Base-by-base conservation (phyloP, 2,888 invertebrate species). In the Andricus curvator region DNA sequence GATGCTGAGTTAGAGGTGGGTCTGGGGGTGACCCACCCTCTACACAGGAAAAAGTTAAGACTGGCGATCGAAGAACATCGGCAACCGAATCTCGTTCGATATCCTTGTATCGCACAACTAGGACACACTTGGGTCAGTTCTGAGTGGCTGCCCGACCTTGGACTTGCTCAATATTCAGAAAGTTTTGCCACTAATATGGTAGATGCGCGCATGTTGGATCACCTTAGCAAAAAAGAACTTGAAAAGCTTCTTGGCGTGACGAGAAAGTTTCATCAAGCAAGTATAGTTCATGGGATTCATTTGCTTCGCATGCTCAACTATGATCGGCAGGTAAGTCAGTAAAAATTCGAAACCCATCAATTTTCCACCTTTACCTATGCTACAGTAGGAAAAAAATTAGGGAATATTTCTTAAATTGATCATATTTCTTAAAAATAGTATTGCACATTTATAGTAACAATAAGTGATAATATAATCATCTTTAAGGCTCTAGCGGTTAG, bases 61-160 rank as follows among this genome's bases (percentile, higher is more conserved):
- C 94, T 99, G 88, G 98, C 98, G 79, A 98, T 99, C 85, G 98
- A 99, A 91, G 98, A 98, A 93, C 96, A 98, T 86, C 94, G 98
- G 77, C 96, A 98, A 86, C 98, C 98, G 0, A 96, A 97, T 86
- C 94, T 97, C 86, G 97, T 97, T 89, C 95, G 97, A 86, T 98
- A 97, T 93, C 97, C 97, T 1, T 96, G 96, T 90, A 97, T 98
- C 87, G 96, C 97, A 17, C 96, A 97, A 89, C 94, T 98, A 83
- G 96, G 97, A 76, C 98, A 98, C 93, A 97, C 97, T 25, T 99
- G 98, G 98, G 98, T 98, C 51, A 97, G 97, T 44, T 96, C 97
- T 77, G 97, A 98, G 91, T 98, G 98, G 98, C 93, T 99, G 86
- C 97, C 97, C 1, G 98, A 98, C 91, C 95, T 99, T 78, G 98